A percentile compares a stretch with the other conserved stretches of the same genome.
Evolutionary conservation across 2,113 vertebrate species (phyloP).

Genomic region (Argyrosomus japonicus): DNA sequence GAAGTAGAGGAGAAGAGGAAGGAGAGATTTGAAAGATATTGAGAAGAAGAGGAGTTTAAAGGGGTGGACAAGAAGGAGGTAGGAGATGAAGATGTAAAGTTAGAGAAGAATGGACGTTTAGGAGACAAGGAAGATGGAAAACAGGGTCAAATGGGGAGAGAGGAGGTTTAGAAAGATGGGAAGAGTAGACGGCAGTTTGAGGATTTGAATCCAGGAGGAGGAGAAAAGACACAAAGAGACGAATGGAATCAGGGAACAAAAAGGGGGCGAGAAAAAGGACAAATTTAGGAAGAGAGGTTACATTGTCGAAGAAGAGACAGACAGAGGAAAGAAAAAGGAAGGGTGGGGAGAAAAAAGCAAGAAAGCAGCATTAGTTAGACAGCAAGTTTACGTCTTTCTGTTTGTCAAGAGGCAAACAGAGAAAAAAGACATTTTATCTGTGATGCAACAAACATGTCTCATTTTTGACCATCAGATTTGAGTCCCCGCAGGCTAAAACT

Average conservation of each 20-base stretch:
- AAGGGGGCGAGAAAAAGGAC: background rate
- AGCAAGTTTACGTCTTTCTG: constrained; percentile 27
- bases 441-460: constrained; percentile 66
- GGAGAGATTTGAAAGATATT: background rate
- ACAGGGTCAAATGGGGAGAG: background rate
- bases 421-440: constrained; percentile 61
- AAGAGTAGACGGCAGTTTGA: background rate
- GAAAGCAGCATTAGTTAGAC: constrained; percentile 70
- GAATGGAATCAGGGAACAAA: background rate
- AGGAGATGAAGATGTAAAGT: background rate
- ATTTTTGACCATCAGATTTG: background rate
- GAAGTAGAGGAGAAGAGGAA: background rate
- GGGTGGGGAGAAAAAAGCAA: constrained; percentile 51
- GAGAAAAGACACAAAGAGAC: background rate
- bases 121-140: background rate
- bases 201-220: background rate
- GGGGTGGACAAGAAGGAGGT: background rate
- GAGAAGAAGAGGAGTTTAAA: background rate
- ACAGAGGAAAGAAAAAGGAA: background rate
- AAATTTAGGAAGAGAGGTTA: constrained; percentile 22
- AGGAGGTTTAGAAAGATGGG: background rate
- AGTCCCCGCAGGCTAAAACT: background rate
- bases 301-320: constrained; percentile 12
- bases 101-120: background rate
- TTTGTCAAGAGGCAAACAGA: constrained; percentile 39